Evolutionary conservation across 64 coral and sea anemone genomes (phyloP), one percentile per base, ranked within the genome.

Genomic region (Platygyra sinensis): DNA sequence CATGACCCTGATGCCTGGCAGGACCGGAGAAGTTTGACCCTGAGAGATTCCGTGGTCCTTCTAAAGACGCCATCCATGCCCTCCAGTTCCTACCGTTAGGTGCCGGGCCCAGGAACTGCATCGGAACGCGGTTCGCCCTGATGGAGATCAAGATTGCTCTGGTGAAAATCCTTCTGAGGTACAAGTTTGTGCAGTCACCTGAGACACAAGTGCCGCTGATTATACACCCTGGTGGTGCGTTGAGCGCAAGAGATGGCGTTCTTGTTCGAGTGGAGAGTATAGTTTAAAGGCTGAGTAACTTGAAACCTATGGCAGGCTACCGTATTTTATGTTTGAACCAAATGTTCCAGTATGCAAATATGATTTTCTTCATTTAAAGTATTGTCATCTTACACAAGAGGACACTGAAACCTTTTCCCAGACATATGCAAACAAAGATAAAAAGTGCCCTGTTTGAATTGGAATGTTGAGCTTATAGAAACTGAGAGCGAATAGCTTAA

Each of bases 1-100:
- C 86, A 93, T 83, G 91, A 93, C 30, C 91, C 91, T 6, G 76
- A 74, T 29, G 77, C 82, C 20, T 93, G 91, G 91, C 39, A 77
- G 31, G 54, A 93, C 3, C 86, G 15, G 77, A 61, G 1, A 93
- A 75, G 86, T 93, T 93, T 52, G 78, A 93, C 51, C 91, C 91
- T 22, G 86, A 93, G 31, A 80, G 91, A 52, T 93, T 93, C 86
- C 86, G 76, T 18, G 81, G 72, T 9, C 22, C 76, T 2, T 51
- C 33, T 11, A 73, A 88, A 49, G 64, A 71, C 24, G 61, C 29
- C 63, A 51, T 51, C 16, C 85, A 83, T 59, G 75, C 91, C n/a
- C 88, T 89, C 32, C 76, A 88, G 20, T 85, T 75, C 17, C 80
- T 91, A 7, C 90, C 90, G 13, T 91, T 91, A 25, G 90, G 90